Evolutionary conservation across 2,113 vertebrate species (phyloP), one percentile per base, ranked within the genome.

Genomic region (Mixornis gularis): DNA sequence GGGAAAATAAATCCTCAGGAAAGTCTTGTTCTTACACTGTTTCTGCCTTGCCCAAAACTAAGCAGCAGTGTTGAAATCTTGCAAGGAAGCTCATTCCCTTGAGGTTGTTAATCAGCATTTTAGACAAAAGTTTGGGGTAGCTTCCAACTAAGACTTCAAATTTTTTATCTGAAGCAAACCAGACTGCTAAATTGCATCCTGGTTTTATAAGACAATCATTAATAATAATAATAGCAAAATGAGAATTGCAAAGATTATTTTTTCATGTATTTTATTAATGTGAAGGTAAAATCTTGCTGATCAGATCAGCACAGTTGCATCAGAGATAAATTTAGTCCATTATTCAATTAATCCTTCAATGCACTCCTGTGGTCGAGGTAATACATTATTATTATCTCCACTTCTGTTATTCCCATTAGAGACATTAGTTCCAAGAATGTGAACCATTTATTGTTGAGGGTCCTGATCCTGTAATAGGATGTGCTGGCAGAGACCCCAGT

Each of bases 81-180:
- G 51, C 46, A 72, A 82, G 80, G 88, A 95, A 91, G 41, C 43
- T 92, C 51, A 18, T 82, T 95, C 89, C 84, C 93, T 64, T 69
- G 84, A 89, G 91, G 91, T 59, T 92, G 84, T 30, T 92, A 93
- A 94, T 93, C 94, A 92, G 86, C 59, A 87, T 95, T 94, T 93
- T 85, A 73, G 87, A 79, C 77, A 43, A 77, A 93, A 92, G 26
- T 82, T 72, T 82, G 78, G 66, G 51, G 91, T 87, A 73, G 55
- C 78, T 92, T 96, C 91, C 80, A 94, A 58, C 17, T 79, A 89
- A 72, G 91, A 69, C 84, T 95, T 84, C 78, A 85, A 65, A 69
- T 70, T 92, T 94, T 96, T 92, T 93, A 94, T 90, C 94, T 96
- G 92, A 96, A 81, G 62, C 26, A 93, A 95, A 93, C 58, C 95